A percentile compares a stretch with the other conserved stretches of the same genome.
These are phyloP conservation scores for Meghimatium bilineatum DNA, from an alignment of 2,888 invertebrate species.

Conservation along the genomic window DNA sequence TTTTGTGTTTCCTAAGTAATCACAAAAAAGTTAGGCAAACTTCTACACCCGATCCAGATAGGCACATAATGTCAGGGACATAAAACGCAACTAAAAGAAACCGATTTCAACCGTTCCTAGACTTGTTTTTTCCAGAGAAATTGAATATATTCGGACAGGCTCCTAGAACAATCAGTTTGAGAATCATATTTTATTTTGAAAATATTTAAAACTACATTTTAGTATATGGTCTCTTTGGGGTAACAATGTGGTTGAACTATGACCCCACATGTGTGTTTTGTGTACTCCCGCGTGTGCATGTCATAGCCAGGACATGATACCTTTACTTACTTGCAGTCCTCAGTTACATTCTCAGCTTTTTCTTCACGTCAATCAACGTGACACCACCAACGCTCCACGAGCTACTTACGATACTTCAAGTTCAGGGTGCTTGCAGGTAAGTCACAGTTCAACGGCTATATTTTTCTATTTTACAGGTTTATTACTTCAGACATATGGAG, in stretches of 20 bases:
- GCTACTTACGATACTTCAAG: not conserved
- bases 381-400: not conserved
- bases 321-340: not conserved
- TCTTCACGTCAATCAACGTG: not conserved
- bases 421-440: constrained; percentile 2
- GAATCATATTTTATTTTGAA: not conserved
- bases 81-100: too few species aligned
- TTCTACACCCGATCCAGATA: too few species aligned
- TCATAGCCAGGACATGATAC: constrained; percentile 3
- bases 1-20: too few species aligned
- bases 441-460: too few species aligned
- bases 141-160: not conserved
- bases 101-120: not conserved
- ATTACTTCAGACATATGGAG: too few species aligned
- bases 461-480: too few species aligned
- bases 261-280: not conserved
- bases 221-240: not conserved
- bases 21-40: too few species aligned
- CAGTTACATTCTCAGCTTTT: not conserved
- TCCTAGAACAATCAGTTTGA: not conserved
- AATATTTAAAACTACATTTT: not conserved
- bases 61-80: too few species aligned
- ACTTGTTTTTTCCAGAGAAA: not conserved
- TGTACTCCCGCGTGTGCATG: not conserved
- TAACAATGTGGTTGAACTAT: not conserved